Evolutionary conservation across 2,797 vertebrate genomes (phyloP).

Genomic region (Eulemur albifrons): DNA sequence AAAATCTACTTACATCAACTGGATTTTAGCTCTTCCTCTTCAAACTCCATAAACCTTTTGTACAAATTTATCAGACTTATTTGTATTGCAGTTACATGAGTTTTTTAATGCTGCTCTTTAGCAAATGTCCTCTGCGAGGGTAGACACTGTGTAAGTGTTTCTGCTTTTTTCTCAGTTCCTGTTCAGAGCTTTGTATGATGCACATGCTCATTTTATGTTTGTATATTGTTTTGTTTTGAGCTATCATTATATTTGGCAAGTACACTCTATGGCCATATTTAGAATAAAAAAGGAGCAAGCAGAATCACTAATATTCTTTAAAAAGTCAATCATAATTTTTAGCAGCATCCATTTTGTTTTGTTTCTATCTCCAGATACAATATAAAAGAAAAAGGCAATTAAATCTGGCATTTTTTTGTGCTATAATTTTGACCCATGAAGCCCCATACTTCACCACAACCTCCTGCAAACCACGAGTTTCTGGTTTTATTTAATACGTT

Average conservation of each 20-base stretch:
- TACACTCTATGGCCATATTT: background rate
- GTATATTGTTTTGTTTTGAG: slow-evolving; percentile 27
- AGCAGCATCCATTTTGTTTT: background rate
- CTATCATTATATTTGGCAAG: background rate
- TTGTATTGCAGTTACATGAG: background rate
- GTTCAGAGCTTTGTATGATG: background rate
- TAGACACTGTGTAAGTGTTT: background rate
- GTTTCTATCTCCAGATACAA: background rate
- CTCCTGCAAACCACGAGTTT: slow-evolving; percentile 47
- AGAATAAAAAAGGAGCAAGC: background rate
- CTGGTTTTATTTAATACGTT: slow-evolving; percentile 66
- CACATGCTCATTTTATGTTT: background rate
- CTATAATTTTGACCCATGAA: slow-evolving; percentile 19
- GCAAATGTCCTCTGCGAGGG: rapidly evolving
- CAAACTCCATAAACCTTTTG: background rate
- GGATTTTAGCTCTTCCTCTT: background rate
- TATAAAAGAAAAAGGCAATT: background rate
- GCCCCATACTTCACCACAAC: slow-evolving; percentile 24
- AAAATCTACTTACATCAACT: background rate
- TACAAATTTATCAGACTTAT: background rate
- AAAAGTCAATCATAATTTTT: background rate
- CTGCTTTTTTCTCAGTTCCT: background rate
- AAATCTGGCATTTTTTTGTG: background rate
- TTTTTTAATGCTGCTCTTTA: background rate
- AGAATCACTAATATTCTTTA: background rate